Base-by-base conservation (phyloP, 2,888 invertebrate species). In the Aspidiotus destructor region DNA sequence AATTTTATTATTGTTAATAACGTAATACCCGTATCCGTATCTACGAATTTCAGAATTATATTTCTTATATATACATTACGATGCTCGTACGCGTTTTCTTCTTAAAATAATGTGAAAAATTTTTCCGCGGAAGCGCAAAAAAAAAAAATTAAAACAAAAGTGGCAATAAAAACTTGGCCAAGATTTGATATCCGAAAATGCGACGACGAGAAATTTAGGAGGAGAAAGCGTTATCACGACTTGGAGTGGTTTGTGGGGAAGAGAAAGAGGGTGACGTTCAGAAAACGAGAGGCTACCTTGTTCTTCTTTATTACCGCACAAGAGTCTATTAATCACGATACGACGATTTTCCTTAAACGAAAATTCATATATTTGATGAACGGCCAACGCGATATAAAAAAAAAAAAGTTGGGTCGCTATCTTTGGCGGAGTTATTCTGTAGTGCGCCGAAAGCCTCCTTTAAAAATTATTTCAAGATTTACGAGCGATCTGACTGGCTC, bases 1-100 rank as follows among this genome's bases (percentile, higher is more conserved):
- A n/a, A 48, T 48, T 48, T 48, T 48, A 48, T 48, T 48, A 48
- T 48, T 48, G 48, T n/a, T 48, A 48, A 48, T 48, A 48, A 13
- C 48, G 10, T n/a, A n/a, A 48, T 11, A 48, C 10, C 10, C n/a
- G n/a, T 48, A n/a, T 48, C 10, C 10, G 48, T 13, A 48, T 13
- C 48, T n/a, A 28, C 28, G 28, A 28, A 28, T 28, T 28, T 28
- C 28, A 5, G 5, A n/a, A 48, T n/a, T 48, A 13, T 13, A n/a
- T 48, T 48, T 48, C n/a, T 48, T 11, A 48, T 48, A 48, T 13
- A 48, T 48, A 28, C 28, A 28, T 28, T 28, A 28, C 28, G 28
- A 28, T 28, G 5, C 28, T 28, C 28, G 28, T 48, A 48, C 48
- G 48, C 48, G 48, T n/a, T 13, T 48, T n/a, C n/a, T 48, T 48